A percentile compares a stretch with the other conserved stretches of the same genome.
phyloP scores from a whole-genome alignment of 2,888 invertebrate species.

The Automeris io region DNA sequence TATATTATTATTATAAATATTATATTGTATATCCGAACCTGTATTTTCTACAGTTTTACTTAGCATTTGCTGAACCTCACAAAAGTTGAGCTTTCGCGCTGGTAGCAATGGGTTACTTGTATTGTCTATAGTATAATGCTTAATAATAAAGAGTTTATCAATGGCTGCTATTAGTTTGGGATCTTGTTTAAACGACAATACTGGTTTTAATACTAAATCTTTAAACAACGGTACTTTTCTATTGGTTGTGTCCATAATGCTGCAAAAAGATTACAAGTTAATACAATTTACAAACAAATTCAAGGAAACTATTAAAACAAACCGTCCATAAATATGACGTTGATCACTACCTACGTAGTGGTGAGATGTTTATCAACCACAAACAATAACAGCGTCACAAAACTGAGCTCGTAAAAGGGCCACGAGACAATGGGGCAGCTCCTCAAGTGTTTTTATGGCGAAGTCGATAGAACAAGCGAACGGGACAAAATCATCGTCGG shows the following conservation, averaged over 20 bases:
- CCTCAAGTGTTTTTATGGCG: conserved; percentile 67
- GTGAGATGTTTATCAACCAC: conserved; percentile 75
- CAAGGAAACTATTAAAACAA: conserved; percentile 56
- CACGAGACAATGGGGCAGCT: conserved; percentile 70
- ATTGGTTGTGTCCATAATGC: conserved; percentile 60
- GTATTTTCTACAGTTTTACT: conserved; percentile 20
- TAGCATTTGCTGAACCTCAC: conserved; percentile 52
- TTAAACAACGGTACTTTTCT: conserved; percentile 41
- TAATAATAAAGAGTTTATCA: conserved; percentile 41
- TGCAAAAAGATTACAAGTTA: conserved; percentile 37
- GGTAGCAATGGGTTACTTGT: conserved; percentile 34
- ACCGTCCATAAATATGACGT: conserved; percentile 66
- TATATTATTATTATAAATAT: too few relatives aligned
- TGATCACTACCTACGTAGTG: conserved; percentile 73
- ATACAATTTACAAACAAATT: conserved; percentile 38
- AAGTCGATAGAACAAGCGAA: conserved; percentile 65
- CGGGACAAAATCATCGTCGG: conserved; percentile 73
- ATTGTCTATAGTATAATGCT: conserved; percentile 17
- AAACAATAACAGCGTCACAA: conserved; percentile 75
- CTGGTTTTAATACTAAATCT: conserved; percentile 36
- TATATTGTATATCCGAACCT: conserved; percentile 18
- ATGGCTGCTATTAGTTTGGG: conserved; percentile 53
- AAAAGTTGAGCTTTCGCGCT: conserved; percentile 52
- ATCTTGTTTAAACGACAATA: conserved; percentile 49
- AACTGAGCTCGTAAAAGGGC: conserved; percentile 72